Base-by-base conservation (phyloP, 2,888 invertebrate species). In the Drosophila tripunctata region DNA sequence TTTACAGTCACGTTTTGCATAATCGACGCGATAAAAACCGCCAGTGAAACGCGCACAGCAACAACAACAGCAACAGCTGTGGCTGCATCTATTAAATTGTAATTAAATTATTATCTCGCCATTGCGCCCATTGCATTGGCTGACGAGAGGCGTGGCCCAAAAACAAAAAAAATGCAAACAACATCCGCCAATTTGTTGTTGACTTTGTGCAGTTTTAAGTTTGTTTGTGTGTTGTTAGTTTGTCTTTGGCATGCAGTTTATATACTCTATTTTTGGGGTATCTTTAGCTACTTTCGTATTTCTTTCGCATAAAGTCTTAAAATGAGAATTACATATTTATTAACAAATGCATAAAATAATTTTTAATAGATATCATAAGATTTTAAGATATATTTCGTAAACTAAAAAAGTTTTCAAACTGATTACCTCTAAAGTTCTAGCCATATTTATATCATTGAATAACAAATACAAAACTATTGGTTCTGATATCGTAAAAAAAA, bases 21-120 rank as follows among this genome's bases (percentile, higher is more conserved):
- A 52, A 35, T 30, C 47, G 30, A 14, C 31, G 58, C 60, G 56
- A 52, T 60, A 33, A 51, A 61, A 64, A 57, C 54, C 8, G 60
- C 66, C 8, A 31, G 47, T 12, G 47, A 64, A 71, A 64, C 67
- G 76, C 76, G 57, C 50, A 43, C 48, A 19, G 27, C 30, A 22
- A n/a, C 48, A 33, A 35, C 54, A 52, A 12, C 48, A 30, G 14
- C 27, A 31, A 14, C 44, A 38, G 14, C 47, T 44, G 14, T 36
- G 66, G 65, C 68, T 64, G 60, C 50, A 54, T 70, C 67, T 62
- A 81, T 81, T 80, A 75, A 72, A 69, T 63, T 75, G 82, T 68
- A 81, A 81, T 83, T 85, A 78, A 78, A 76, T 78, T 74, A 84
- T 82, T 81, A 85, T 76, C 72, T 71, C 61, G 75, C 50, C 45